Conservation (phyloP, 1,140 invertebrate genomes). For the Lasioglossum albipes region DNA sequence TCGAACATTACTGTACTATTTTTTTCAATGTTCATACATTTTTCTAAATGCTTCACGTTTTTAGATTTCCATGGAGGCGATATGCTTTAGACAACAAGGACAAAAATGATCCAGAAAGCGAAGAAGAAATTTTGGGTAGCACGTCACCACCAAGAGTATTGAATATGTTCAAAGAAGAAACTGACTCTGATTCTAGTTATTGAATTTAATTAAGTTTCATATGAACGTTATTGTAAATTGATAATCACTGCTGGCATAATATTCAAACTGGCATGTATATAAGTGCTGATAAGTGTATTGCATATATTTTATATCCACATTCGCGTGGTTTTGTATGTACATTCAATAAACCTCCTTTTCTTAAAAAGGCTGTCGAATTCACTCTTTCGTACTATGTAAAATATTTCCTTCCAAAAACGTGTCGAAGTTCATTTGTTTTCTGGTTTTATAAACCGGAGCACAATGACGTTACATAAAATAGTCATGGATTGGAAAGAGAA, state of each 20-base stretch:
- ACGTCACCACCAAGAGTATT: conserved; percentile 39
- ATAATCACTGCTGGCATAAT: background rate
- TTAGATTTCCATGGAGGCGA: conserved; percentile 75
- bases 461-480: no score
- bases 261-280: background rate
- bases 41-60: background rate
- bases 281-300: background rate
- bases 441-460: no score
- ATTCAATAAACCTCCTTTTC: no score
- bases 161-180: conserved; percentile 70
- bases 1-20: no score
- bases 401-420: no score
- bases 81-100: conserved; percentile 73
- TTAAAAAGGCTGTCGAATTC: no score
- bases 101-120: conserved; percentile 71
- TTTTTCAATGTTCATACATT: no score
- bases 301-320: background rate
- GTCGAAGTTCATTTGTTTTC: no score
- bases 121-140: conserved; percentile 74
- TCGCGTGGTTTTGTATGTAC: no score
- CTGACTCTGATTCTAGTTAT: conserved; percentile 70
- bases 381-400: no score
- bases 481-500: no score
- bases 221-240: background rate
- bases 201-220: conserved; percentile 24